These are phyloP conservation scores for Agapornis roseicollis DNA, from an alignment of 2,113 vertebrate species.

Conservation along the genomic window DNA sequence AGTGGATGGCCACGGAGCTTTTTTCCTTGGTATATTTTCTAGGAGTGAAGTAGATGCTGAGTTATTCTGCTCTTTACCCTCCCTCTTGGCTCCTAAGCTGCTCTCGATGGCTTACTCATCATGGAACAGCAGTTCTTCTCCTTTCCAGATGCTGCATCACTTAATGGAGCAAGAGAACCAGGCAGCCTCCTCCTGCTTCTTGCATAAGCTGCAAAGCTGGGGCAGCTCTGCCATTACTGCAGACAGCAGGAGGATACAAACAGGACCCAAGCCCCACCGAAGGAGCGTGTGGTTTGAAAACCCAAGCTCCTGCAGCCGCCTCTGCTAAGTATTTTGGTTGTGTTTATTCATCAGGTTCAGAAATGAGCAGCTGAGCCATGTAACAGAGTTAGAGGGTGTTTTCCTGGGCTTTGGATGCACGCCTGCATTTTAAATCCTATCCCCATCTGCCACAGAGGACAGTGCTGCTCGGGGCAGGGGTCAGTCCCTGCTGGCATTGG, in stretches of 20 bases:
- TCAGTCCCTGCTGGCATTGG: background rate
- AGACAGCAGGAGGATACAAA: rapidly evolving
- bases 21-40: background rate
- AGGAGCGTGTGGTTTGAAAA: background rate
- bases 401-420: background rate
- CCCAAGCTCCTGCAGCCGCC: background rate
- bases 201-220: background rate
- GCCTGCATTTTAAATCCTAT: background rate
- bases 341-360: background rate
- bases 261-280: background rate
- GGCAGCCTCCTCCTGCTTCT: background rate
- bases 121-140: background rate
- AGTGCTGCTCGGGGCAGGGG: background rate
- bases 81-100: background rate
- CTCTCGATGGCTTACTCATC: background rate
- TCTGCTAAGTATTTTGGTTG: background rate
- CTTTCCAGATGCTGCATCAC: background rate
- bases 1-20: rapidly evolving
- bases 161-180: rapidly evolving
- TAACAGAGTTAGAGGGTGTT: background rate
- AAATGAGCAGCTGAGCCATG: background rate
- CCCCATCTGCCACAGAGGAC: background rate
- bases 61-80: background rate
- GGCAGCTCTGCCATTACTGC: background rate
- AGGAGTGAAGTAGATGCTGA: background rate